Conservation (phyloP, 2,113 vertebrate genomes). For the Rana temporaria region DNA sequence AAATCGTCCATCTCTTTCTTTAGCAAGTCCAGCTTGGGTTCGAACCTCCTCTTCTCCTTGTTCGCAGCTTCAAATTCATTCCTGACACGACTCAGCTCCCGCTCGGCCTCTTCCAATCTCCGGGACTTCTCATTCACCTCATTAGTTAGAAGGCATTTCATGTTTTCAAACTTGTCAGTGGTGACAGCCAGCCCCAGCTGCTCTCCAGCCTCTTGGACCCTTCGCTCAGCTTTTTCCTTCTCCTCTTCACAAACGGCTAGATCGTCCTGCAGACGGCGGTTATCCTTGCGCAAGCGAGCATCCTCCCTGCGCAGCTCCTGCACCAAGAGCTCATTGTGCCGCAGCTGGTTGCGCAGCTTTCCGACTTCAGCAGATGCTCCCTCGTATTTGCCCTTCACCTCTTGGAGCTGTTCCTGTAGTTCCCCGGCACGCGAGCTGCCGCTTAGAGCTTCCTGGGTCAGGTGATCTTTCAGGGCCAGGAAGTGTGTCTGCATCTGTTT, state of each 20-base stretch:
- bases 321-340: conserved; percentile 84
- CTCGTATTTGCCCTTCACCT: conserved; percentile 89
- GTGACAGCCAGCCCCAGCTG: conserved; percentile 74
- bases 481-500: conserved; percentile 96
- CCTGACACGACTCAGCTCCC: conserved; percentile 77
- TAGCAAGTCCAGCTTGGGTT: conserved; percentile 69
- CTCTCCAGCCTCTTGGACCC: conserved; percentile 69
- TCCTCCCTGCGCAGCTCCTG: conserved; percentile 88
- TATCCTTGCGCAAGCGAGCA: conserved; percentile 80
- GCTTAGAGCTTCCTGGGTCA: conserved; percentile 68
- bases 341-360: conserved; percentile 88
- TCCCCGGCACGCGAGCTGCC: conserved; percentile 79
- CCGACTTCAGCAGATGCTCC: conserved; percentile 90
- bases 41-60: conserved; percentile 30
- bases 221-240: conserved; percentile 72
- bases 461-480: conserved; percentile 90
- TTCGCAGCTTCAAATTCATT: conserved; percentile 58
- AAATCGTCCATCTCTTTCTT: conserved; percentile 79
- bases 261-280: conserved; percentile 79
- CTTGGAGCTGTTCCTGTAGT: conserved; percentile 84
- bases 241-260: conserved; percentile 72
- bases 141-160: conserved; percentile 83
- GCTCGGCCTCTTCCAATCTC: conserved; percentile 77
- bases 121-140: conserved; percentile 85
- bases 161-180: conserved; percentile 85